phyloP scores from a whole-genome alignment of 2,888 invertebrate species.

The Protonemura montana region DNA sequence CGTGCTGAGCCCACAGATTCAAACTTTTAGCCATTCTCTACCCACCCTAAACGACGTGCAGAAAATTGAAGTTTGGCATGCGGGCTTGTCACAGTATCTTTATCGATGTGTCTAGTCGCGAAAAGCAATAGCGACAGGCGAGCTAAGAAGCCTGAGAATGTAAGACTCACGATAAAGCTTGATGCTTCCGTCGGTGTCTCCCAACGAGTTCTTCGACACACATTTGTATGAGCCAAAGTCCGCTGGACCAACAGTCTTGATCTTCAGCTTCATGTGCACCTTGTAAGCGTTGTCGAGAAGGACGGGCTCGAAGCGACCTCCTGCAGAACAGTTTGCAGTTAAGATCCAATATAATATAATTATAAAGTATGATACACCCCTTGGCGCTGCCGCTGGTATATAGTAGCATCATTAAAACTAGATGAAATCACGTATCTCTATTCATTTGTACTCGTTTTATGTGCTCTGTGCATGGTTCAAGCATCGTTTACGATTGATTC shows the following conservation, averaged over 20 bases:
- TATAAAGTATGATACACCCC: too few relatives aligned
- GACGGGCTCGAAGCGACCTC: constrained; percentile 53
- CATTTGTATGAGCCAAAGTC: constrained; percentile 61
- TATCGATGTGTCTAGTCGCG: too few relatives aligned
- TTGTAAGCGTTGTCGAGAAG: constrained; percentile 58
- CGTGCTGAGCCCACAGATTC: too few relatives aligned
- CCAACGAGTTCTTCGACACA: constrained; percentile 62
- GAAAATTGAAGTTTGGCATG: too few relatives aligned
- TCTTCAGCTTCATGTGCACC: constrained; percentile 60
- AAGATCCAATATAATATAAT: too few relatives aligned
- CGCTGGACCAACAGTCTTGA: constrained; percentile 57
- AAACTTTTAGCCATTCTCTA: too few relatives aligned
- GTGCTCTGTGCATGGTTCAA: not conserved
- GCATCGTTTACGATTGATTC: not conserved
- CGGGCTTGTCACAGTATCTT: too few relatives aligned
- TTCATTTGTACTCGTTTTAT: not conserved
- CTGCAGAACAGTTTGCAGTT: constrained; percentile 43
- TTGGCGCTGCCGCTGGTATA: not conserved
- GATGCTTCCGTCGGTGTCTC: constrained; percentile 62
- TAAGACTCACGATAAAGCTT: constrained; percentile 60
- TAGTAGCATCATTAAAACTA: not conserved
- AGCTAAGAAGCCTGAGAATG: not conserved
- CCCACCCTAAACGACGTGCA: too few relatives aligned
- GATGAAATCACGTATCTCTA: not conserved
- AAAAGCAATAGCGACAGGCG: too few relatives aligned